Base-by-base conservation (phyloP, 1,140 invertebrate species). In the Drosophila mauritiana region DNA sequence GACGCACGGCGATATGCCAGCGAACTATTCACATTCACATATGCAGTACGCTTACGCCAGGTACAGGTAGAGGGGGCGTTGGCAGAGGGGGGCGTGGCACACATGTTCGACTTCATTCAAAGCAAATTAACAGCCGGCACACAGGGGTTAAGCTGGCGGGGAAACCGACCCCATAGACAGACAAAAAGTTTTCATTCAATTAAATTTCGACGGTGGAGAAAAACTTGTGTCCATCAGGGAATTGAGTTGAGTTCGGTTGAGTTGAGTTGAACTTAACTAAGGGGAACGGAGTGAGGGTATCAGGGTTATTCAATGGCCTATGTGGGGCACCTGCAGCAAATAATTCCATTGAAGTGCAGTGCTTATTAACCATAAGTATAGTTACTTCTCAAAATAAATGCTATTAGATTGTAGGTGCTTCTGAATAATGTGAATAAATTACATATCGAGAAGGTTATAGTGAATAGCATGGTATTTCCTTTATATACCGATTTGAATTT, bases 171-270 rank as follows among this genome's bases (percentile, higher is more conserved):
- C 34, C 61, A 45, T 62, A 62, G 63, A 49, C 63, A 61, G 64
- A 68, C 61, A 88, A 80, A 89, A 88, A 89, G 63, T 84, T 84
- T 88, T 77, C 76, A 80, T 88, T 89, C 85, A 88, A 88, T 88
- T 88, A 78, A 89, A 80, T 88, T 88, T 83, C 49, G 67, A 89
- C 72, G 64, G 36, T 27, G 51, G n/a, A 45, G 69, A 75, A 65
- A 63, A 73, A 74, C 76, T 61, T 67, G 20, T 46, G 57, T 46
- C 65, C 68, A 48, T 70, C 49, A 68, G 64, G 54, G 42, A 36
- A 80, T 64, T 36, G 49, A 55, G 55, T 20, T 70, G 39, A 49
- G 58, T 22, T 45, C 49, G 54, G 31, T 54, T 65, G 17, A 45
- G 57, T 65, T 70, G 34, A 31, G 27, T 40, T 48, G 43, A 36